These are phyloP conservation scores for Sebastes cheni DNA, from an alignment of 2,797 vertebrate genomes.

Conservation along the genomic window DNA sequence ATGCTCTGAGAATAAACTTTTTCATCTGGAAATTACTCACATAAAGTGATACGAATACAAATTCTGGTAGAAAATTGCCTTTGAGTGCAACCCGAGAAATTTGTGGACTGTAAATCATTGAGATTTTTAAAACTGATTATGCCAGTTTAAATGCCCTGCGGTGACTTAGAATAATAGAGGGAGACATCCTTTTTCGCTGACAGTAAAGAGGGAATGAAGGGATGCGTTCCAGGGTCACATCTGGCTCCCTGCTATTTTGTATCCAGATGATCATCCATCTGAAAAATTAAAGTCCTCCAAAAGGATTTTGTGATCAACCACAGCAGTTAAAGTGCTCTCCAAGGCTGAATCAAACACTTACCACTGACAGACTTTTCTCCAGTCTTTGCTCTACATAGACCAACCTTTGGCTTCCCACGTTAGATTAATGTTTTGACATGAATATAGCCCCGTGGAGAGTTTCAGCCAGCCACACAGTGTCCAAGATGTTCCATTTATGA, in stretches of 20 bases:
- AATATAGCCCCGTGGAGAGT: slow-evolving; percentile 35
- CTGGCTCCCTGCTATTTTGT: slow-evolving; percentile 56
- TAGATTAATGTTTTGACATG: slow-evolving; percentile 55
- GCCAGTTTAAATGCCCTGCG: neutral
- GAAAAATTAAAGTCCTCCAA: slow-evolving; percentile 62
- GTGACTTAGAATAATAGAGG: neutral
- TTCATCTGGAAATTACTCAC: neutral
- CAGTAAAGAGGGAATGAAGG: slow-evolving; percentile 22
- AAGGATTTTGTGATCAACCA: slow-evolving; percentile 37
- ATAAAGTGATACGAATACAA: neutral
- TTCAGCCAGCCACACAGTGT: slow-evolving; percentile 28
- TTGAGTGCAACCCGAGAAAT: neutral
- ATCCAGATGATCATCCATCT: slow-evolving; percentile 54
- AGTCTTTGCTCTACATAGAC: slow-evolving; percentile 2
- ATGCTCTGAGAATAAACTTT: neutral
- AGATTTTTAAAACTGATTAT: neutral
- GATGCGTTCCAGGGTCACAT: slow-evolving; percentile 60
- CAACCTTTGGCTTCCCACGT: slow-evolving; percentile 20
- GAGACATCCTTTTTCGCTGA: slow-evolving; percentile 20
- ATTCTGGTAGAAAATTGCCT: neutral
- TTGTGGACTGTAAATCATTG: neutral
- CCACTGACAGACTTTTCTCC: slow-evolving; percentile 13
- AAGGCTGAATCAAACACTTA: slow-evolving; percentile 33
- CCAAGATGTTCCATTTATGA: slow-evolving; percentile 60
- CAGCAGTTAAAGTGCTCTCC: slow-evolving; percentile 35